Evolutionary conservation across 1,140 invertebrate genomes (phyloP).

Genomic region (Diorhabda elongata): DNA sequence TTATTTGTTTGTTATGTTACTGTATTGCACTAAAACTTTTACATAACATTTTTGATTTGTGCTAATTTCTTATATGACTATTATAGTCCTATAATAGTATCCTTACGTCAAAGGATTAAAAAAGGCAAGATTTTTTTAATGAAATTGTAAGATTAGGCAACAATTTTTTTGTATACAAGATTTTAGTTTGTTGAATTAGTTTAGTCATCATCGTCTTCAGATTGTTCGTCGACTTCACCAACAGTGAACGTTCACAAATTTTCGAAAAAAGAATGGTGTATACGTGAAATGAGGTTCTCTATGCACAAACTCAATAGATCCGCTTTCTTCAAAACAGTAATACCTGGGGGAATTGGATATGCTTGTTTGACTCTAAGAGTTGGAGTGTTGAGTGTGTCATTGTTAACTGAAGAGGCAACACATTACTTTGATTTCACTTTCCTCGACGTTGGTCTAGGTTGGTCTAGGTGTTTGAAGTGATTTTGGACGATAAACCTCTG

Average conservation of each 20-base stretch:
- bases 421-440: slow-evolving; percentile 3
- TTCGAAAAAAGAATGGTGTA: not conserved
- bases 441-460: slow-evolving; percentile 4
- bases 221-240: slow-evolving; percentile 5
- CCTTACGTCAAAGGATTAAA: not conserved
- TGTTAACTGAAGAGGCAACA: slow-evolving; percentile 3
- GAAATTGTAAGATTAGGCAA: slow-evolving; percentile 4
- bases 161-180: not conserved
- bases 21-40: not conserved
- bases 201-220: not conserved
- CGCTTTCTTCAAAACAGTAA: slow-evolving; percentile 6
- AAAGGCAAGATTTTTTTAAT: not conserved
- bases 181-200: too few relatives aligned
- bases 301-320: slow-evolving; percentile 4
- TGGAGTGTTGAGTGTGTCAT: not conserved
- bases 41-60: slow-evolving; percentile 6
- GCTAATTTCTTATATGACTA: slow-evolving; percentile 3
- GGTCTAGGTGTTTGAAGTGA: slow-evolving; percentile 4
- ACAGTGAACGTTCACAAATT: slow-evolving; percentile 2
- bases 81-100: slow-evolving; percentile 6
- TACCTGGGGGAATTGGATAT: not conserved
- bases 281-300: not conserved
- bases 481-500: slow-evolving; percentile 6
- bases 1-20: slow-evolving; percentile 5
- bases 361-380: too few relatives aligned